Percentiles rank a stretch among this genome's conserved stretches.
Evolutionary conservation across 2,797 vertebrate species (phyloP).

Genomic region (Zalophus californianus): DNA sequence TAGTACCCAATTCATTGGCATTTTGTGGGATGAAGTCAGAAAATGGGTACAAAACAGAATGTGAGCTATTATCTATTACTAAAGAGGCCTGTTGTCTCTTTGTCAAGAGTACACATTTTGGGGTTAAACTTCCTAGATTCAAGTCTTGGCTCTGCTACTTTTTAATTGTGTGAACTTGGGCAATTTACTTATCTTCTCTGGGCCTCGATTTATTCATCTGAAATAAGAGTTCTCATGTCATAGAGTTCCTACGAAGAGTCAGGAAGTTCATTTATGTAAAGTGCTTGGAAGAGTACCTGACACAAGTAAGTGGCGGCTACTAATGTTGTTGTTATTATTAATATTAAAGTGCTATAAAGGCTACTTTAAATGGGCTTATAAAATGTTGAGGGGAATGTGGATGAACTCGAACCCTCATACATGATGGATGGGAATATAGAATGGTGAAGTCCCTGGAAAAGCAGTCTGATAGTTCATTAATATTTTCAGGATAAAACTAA

Average conservation of each 20-base stretch:
- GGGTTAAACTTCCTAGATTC: slow-evolving; percentile 7
- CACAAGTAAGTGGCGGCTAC: neutral
- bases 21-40: slow-evolving; percentile 50
- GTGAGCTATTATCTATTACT: neutral
- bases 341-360: neutral
- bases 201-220: neutral
- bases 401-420: neutral
- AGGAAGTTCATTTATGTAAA: slow-evolving; percentile 26
- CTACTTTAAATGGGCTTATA: neutral
- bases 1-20: neutral
- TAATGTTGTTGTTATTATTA: neutral
- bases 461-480: neutral
- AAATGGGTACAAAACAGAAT: slow-evolving; percentile 39
- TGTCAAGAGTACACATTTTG: slow-evolving; percentile 14
- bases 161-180: slow-evolving; percentile 1
- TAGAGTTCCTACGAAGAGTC: neutral
- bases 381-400: neutral
- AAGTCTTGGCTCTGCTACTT: neutral
- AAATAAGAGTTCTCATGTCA: neutral
- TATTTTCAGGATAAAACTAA: slow-evolving; percentile 28
- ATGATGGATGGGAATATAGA: neutral
- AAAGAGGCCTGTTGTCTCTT: neutral
- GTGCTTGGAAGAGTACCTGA: neutral
- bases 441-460: neutral
- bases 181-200: slow-evolving; percentile 18